Evolutionary conservation across 2,888 invertebrate species (phyloP).

Genomic region (Pemphredon lugubris): DNA sequence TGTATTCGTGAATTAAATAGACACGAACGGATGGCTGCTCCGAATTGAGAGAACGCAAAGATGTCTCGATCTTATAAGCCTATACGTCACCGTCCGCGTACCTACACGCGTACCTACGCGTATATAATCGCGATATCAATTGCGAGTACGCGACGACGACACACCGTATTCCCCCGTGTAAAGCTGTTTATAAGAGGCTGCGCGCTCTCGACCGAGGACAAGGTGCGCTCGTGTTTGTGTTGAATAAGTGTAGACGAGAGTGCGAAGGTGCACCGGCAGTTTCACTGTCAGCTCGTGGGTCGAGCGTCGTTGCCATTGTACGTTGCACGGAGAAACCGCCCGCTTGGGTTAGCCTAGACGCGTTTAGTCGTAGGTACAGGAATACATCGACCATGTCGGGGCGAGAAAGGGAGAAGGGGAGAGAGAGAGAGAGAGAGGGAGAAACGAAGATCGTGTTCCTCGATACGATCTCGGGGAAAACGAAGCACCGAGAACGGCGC

Average conservation of each 20-base stretch:
- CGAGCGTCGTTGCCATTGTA: constrained; percentile 60
- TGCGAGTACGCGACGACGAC: too few species aligned
- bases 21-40: too few species aligned
- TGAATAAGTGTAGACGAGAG: background rate
- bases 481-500: constrained; percentile 22
- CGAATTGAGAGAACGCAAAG: constrained; percentile 13
- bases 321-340: constrained; percentile 53
- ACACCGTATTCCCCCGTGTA: too few species aligned
- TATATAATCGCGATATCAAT: too few species aligned
- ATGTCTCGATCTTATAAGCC: constrained; percentile 15
- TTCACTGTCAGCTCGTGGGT: constrained; percentile 64
- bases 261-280: constrained; percentile 41
- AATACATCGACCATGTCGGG: constrained; percentile 28
- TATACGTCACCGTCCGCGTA: too few species aligned
- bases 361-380: constrained; percentile 49
- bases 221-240: too few species aligned
- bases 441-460: constrained; percentile 36
- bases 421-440: constrained; percentile 14
- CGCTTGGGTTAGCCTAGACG: constrained; percentile 43
- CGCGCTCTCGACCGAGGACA: too few species aligned
- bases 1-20: background rate
- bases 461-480: constrained; percentile 45
- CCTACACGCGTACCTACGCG: too few species aligned
- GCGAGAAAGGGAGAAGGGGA: constrained; percentile 10
- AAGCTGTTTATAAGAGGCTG: too few species aligned